These are phyloP conservation scores for Orchestes rusci DNA, from an alignment of 2,888 invertebrate genomes.

Conservation along the genomic window DNA sequence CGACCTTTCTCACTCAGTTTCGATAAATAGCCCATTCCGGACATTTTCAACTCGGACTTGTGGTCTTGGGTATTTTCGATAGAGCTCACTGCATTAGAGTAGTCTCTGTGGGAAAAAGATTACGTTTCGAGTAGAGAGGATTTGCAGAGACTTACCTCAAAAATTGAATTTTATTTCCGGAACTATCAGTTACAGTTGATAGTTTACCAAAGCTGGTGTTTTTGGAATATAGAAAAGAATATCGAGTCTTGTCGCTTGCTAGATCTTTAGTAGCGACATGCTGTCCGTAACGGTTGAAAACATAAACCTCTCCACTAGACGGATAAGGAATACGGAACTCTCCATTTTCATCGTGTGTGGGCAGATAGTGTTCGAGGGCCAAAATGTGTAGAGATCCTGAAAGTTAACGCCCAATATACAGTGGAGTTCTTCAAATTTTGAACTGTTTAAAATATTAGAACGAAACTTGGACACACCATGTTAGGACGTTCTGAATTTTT, in stretches of 20 bases:
- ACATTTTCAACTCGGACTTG: slow-evolving; percentile 86
- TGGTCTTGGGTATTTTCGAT: slow-evolving; percentile 93
- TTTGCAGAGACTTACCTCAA: slow-evolving; percentile 17
- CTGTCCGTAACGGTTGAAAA: slow-evolving; percentile 88
- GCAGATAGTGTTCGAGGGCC: slow-evolving; percentile 79
- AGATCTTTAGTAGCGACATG: slow-evolving; percentile 92
- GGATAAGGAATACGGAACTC: slow-evolving; percentile 92
- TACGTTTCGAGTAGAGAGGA: background rate
- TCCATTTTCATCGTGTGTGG: slow-evolving; percentile 79
- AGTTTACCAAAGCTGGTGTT: slow-evolving; percentile 93
- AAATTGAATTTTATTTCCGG: slow-evolving; percentile 49
- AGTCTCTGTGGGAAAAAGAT: slow-evolving; percentile 56
- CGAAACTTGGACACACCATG: too few species aligned
- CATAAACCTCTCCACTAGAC: slow-evolving; percentile 74
- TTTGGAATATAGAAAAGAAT: slow-evolving; percentile 94
- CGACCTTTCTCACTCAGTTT: slow-evolving; percentile 83
- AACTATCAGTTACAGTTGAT: slow-evolving; percentile 88
- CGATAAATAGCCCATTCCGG: slow-evolving; percentile 85
- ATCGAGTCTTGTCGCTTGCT: slow-evolving; percentile 89
- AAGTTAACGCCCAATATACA: too few species aligned
- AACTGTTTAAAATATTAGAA: too few species aligned
- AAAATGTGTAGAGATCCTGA: slow-evolving; percentile 70
- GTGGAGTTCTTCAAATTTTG: too few species aligned
- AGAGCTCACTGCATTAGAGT: slow-evolving; percentile 86
- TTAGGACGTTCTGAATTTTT: too few species aligned